Evolutionary conservation across 2,797 vertebrate species (phyloP), one percentile per base, ranked within the genome.

Genomic region (Danio tinwini): DNA sequence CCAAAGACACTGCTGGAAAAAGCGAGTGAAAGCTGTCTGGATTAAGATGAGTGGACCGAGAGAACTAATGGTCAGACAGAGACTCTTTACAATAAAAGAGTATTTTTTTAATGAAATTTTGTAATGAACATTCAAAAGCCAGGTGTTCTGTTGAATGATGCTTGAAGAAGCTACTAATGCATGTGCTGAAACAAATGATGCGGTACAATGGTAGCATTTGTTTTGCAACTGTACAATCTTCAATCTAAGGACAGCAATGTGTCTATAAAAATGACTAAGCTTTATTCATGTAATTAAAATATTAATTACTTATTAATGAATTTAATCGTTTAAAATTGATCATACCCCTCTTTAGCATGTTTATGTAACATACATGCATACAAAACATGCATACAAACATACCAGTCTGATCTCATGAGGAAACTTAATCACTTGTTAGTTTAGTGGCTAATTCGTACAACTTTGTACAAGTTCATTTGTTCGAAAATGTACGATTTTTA

Each of bases 1-100:
- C 65, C 67, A 75, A 81, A 80, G 78, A 84, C 81, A 67, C 44
- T 2, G 21, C 42, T 55, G 5, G 49, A 59, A 29, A 67, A 16
- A 73, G 37, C 50, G 50, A 49, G 17, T 53, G 1, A 49, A 40
- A n/a, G 19, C 63, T 10, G 47, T 68, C 58, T 53, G 69, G 52
- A 12, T 47, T 6, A 42, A 42, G 17, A 45, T 16, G 53, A 70
- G n/a, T 78, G 44, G 19, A 78, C 56, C 67, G 62, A 61, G 37
- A 58, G 49, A 44, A 58, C 8, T 37, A 17, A 50, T 37, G 74
- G 53, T 3, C 10, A 58, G 13, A 55, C n/a, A 55, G 39, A 63
- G 3, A 61, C 29, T 39, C 3, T 55, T 37, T 8, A 39, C 50
- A 37, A 6, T 37, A 39, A 39, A 69, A 7, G 7, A 16, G 21